Conservation (phyloP, 1,140 invertebrate species). For the Mycetomoellerius zeteki region DNA sequence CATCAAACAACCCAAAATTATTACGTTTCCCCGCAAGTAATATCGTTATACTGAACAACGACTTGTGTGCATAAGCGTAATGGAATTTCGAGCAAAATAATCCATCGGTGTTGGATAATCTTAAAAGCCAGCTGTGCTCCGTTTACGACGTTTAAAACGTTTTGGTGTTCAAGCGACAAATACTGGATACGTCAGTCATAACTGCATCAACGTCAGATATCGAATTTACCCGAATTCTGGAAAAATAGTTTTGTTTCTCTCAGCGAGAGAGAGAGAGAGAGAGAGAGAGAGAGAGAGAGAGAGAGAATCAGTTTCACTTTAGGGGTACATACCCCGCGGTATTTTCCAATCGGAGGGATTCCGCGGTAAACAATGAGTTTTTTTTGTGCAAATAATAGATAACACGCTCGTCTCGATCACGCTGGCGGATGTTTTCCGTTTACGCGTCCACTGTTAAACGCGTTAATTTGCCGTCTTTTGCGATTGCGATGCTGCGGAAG, state of each 20-base stretch:
- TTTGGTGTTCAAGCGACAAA: background rate
- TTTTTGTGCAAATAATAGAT: conserved; percentile 58
- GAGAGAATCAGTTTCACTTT: background rate
- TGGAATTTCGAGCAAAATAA: background rate
- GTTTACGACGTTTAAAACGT: background rate
- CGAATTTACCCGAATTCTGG: background rate
- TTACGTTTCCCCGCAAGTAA: background rate
- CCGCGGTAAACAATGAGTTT: conserved; percentile 35
- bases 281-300: background rate
- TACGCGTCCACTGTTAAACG: conserved; percentile 11
- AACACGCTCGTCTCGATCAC: background rate
- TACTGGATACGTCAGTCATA: background rate
- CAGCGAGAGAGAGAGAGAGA: background rate
- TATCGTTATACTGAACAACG: background rate
- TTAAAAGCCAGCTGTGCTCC: background rate
- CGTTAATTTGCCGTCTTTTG: conserved; percentile 37
- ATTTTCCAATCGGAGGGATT: conserved; percentile 53
- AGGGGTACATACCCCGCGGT: conserved; percentile 38
- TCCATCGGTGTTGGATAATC: background rate
- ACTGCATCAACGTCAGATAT: background rate
- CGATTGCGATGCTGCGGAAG: background rate
- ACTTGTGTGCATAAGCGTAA: conserved; percentile 1
- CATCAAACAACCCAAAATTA: conserved; percentile 27
- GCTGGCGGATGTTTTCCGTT: conserved; percentile 36
- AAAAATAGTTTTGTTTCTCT: conserved; percentile 7